Evolutionary conservation across 2,797 vertebrate genomes (phyloP).

Genomic region (Salarias fasciatus): DNA sequence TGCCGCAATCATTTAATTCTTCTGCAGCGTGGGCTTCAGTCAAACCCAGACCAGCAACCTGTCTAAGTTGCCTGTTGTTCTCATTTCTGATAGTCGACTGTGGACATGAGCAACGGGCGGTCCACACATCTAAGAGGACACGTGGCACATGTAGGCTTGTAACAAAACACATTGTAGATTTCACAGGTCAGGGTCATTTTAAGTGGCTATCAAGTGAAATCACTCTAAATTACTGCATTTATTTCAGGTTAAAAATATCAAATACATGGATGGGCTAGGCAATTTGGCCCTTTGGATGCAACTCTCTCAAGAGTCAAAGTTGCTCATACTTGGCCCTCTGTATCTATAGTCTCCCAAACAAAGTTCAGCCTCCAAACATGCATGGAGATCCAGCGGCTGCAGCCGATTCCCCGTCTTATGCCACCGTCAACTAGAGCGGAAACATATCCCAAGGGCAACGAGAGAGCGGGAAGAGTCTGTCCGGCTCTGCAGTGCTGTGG

Average conservation of each 20-base stretch:
- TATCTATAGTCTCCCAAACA: slow-evolving; percentile 21
- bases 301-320: too few species aligned
- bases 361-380: slow-evolving; percentile 40
- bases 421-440: slow-evolving; percentile 57
- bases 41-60: slow-evolving; percentile 23
- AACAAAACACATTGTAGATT: too few species aligned
- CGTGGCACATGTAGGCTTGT: too few species aligned
- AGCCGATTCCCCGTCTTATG: slow-evolving; percentile 30
- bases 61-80: slow-evolving; percentile 27
- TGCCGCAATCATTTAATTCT: slow-evolving; percentile 39
- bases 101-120: too few species aligned
- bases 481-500: slow-evolving; percentile 23
- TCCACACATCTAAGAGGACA: too few species aligned
- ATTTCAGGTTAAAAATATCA: too few species aligned
- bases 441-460: slow-evolving; percentile 40
- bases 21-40: slow-evolving; percentile 40
- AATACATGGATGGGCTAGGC: too few species aligned
- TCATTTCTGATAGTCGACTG: too few species aligned
- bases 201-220: too few species aligned
- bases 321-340: slow-evolving; percentile 9
- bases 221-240: too few species aligned
- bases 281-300: too few species aligned
- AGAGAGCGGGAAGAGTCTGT: slow-evolving; percentile 44
- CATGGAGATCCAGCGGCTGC: slow-evolving; percentile 43
- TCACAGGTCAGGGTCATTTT: too few species aligned